Evolutionary conservation across 92 coral and sea anemone genomes (phyloP).

Genomic region (Nematostella vectensis): DNA sequence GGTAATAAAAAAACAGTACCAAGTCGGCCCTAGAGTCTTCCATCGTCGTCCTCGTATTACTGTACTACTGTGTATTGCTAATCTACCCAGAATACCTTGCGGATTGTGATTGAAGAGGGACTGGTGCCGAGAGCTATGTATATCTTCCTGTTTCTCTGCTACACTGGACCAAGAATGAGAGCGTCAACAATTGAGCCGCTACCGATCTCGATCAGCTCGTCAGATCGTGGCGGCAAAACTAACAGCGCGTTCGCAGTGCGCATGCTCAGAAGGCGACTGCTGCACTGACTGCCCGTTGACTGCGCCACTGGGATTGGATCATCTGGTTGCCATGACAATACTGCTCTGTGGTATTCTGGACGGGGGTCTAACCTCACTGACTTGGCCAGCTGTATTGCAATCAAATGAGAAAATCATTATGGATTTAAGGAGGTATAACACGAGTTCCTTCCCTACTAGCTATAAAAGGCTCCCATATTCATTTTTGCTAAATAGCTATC

Average conservation of each 20-base stretch:
- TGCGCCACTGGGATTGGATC: slow-evolving; percentile 73
- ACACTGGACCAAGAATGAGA: slow-evolving; percentile 61
- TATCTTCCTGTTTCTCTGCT: too few species aligned
- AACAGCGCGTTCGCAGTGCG: slow-evolving; percentile 93
- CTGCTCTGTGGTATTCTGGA: slow-evolving; percentile 91
- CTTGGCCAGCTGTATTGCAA: slow-evolving; percentile 29
- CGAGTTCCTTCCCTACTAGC: too few species aligned
- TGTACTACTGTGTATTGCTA: too few species aligned
- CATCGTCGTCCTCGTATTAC: too few species aligned
- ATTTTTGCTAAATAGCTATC: too few species aligned
- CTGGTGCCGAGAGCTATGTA: too few species aligned
- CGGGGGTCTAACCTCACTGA: slow-evolving; percentile 68
- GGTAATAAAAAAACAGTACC: too few species aligned
- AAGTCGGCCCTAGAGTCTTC: too few species aligned
- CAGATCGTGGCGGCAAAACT: slow-evolving; percentile 76
- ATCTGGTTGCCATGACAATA: slow-evolving; percentile 68
- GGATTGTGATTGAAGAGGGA: too few species aligned
- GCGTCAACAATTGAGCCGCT: slow-evolving; percentile 68
- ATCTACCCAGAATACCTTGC: too few species aligned
- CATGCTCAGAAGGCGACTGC: slow-evolving; percentile 96
- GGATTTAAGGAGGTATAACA: too few species aligned
- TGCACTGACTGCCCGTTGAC: slow-evolving; percentile 97
- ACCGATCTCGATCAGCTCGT: slow-evolving; percentile 29
- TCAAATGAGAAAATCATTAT: background rate
- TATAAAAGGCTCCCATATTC: too few species aligned